Percentiles rank a stretch among this genome's conserved stretches.
Evolutionary conservation across 2,888 invertebrate species (phyloP).

Genomic region (Cephus rjabovi): DNA sequence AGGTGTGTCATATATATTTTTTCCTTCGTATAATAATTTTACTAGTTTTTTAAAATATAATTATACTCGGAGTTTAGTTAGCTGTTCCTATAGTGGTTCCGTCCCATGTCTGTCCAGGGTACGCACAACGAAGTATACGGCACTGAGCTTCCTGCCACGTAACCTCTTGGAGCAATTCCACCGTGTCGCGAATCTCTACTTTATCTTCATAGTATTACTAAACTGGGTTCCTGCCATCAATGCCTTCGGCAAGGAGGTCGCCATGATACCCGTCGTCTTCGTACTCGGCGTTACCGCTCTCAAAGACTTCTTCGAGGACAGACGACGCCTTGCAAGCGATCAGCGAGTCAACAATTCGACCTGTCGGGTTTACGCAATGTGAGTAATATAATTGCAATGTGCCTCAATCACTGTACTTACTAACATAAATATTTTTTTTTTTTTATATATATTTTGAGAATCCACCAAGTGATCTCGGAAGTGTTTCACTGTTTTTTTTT

Average conservation of each 20-base stretch:
- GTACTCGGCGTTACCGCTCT: constrained; percentile 94
- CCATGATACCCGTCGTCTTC: constrained; percentile 94
- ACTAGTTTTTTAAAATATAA: constrained; percentile 7
- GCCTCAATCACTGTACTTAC: background rate
- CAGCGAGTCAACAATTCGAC: constrained; percentile 93
- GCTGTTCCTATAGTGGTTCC: background rate
- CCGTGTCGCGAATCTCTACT: constrained; percentile 97
- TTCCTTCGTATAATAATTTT: constrained; percentile 10
- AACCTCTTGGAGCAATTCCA: constrained; percentile 98
- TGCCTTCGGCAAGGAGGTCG: constrained; percentile 95
- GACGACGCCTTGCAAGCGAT: constrained; percentile 89
- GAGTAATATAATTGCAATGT: constrained; percentile 59
- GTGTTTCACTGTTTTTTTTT: background rate
- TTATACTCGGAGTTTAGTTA: constrained; percentile 19
- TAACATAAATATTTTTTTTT: no score
- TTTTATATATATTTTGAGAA: background rate
- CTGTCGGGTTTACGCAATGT: constrained; percentile 93
- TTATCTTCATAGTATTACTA: constrained; percentile 94
- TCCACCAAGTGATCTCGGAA: background rate
- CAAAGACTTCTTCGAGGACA: constrained; percentile 95
- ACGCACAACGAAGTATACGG: constrained; percentile 94
- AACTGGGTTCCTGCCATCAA: constrained; percentile 96
- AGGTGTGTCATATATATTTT: constrained; percentile 42
- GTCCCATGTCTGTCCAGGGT: constrained; percentile 69
- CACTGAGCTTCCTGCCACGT: constrained; percentile 93